Conservation (phyloP, 2,113 vertebrate species). For the Myiozetetes cayanensis region DNA sequence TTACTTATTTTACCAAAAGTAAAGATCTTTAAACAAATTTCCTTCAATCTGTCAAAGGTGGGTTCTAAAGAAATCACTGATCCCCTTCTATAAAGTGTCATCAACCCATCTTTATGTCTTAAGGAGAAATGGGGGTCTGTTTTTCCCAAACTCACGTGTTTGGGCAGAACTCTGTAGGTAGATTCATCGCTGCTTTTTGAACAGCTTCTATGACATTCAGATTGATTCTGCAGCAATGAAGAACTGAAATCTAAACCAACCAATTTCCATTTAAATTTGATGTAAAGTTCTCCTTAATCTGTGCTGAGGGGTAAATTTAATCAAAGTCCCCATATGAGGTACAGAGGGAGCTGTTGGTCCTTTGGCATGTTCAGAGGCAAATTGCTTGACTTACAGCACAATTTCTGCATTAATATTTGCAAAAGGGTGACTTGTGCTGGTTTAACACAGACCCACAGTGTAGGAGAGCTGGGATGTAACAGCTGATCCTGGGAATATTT, state of each 20-base stretch:
- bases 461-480: neutral
- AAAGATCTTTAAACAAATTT: neutral
- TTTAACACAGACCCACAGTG: accelerated
- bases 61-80: neutral
- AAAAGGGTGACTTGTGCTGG: accelerated
- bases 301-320: neutral
- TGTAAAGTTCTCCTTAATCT: neutral
- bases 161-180: neutral
- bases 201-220: neutral
- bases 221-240: neutral
- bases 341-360: neutral
- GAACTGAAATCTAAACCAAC: neutral
- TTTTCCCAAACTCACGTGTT: neutral
- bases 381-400: neutral
- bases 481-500: neutral
- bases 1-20: neutral
- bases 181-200: neutral
- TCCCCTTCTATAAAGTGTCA: neutral
- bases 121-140: neutral
- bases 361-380: neutral
- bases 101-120: neutral
- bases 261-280: neutral
- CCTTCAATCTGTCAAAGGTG: neutral
- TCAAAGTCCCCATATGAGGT: neutral
- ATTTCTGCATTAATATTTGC: neutral